Conservation (phyloP, 1,140 invertebrate genomes). For the Conus betulinus region DNA sequence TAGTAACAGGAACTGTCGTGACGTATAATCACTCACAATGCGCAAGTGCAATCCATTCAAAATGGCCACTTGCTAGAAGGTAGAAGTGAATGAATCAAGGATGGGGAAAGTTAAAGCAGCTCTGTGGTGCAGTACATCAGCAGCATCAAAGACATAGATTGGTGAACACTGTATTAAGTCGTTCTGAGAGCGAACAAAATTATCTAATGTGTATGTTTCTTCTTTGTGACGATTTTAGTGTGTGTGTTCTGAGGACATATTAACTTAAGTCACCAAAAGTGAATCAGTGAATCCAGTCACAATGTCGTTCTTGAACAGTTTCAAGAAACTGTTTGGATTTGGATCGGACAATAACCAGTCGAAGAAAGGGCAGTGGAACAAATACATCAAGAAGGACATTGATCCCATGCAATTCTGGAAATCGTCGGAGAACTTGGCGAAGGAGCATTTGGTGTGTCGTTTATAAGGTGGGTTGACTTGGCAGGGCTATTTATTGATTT, state of each 20-base stretch:
- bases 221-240: neutral
- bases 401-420: conserved; percentile 95
- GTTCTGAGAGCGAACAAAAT: neutral
- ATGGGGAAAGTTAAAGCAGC: conserved; percentile 21
- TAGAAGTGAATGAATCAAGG: neutral
- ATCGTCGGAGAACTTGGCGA: conserved; percentile 98
- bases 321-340: conserved; percentile 95
- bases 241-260: neutral
- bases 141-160: neutral
- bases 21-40: conserved; percentile 26
- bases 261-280: neutral
- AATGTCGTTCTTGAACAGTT: conserved; percentile 95
- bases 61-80: conserved; percentile 33
- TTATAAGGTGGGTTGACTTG: conserved; percentile 81
- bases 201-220: neutral
- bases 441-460: conserved; percentile 99
- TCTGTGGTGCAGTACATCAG: neutral
- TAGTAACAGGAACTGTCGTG: conserved; percentile 49
- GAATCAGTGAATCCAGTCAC: neutral
- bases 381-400: conserved; percentile 69
- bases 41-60: conserved; percentile 39
- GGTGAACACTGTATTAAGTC: neutral
- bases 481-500: too few species aligned
- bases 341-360: conserved; percentile 77
- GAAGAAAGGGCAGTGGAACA: conserved; percentile 67